Percentiles rank a stretch among this genome's conserved stretches.
These are phyloP conservation scores for Amia ocellicauda DNA, from an alignment of 2,113 vertebrate genomes.

Conservation along the genomic window DNA sequence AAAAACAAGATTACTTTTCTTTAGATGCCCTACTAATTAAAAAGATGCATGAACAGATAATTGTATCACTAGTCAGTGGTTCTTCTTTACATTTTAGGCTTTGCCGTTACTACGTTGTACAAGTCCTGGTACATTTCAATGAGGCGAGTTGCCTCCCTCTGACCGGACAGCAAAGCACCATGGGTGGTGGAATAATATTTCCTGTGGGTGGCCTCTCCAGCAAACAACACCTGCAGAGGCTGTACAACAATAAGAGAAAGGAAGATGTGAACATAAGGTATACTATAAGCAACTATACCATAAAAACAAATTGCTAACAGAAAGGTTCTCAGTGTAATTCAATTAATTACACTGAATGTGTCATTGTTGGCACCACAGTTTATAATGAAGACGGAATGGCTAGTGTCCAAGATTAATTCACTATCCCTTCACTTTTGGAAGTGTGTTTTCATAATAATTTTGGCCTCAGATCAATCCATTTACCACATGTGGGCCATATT, in stretches of 20 bases:
- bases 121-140: slow-evolving; percentile 93
- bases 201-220: slow-evolving; percentile 95
- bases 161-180: slow-evolving; percentile 96
- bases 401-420: too few relatives aligned
- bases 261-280: too few relatives aligned
- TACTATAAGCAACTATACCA: too few relatives aligned
- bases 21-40: slow-evolving; percentile 64
- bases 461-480: too few relatives aligned
- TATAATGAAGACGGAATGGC: too few relatives aligned
- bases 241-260: slow-evolving; percentile 41
- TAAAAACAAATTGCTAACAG: too few relatives aligned
- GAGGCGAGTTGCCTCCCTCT: slow-evolving; percentile 88
- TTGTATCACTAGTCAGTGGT: slow-evolving; percentile 72
- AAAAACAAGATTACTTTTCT: slow-evolving; percentile 53
- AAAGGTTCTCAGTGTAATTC: too few relatives aligned
- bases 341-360: too few relatives aligned
- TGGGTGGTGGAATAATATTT: slow-evolving; percentile 99
- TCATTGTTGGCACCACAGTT: too few relatives aligned
- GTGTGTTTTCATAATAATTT: too few relatives aligned
- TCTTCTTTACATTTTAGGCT: slow-evolving; percentile 59
- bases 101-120: slow-evolving; percentile 76
- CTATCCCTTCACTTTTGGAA: too few relatives aligned
- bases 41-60: slow-evolving; percentile 47
- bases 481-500: too few relatives aligned
- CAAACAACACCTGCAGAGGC: slow-evolving; percentile 97